Conservation (phyloP, 1,140 invertebrate genomes). For the Tetragonula clypearis region DNA sequence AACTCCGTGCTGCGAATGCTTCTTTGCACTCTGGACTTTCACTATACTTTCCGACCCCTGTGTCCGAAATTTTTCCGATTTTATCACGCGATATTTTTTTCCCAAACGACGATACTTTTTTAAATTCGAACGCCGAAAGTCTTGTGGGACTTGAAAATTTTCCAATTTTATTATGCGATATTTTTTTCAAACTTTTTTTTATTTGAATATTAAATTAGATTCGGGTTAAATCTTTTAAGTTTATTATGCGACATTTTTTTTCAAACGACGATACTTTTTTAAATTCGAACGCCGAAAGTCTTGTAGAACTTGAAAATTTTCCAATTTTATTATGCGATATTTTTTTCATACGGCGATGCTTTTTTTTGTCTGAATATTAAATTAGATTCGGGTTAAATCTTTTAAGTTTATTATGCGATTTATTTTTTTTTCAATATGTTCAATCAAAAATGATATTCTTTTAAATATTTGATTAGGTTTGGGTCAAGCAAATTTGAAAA, state of each 20-base stretch:
- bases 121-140: background rate
- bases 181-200: background rate
- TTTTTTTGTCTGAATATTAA: no score
- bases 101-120: background rate
- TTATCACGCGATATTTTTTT: background rate
- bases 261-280: background rate
- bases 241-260: background rate
- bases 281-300: background rate
- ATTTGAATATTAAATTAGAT: no score
- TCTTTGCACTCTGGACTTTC: background rate
- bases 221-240: no score
- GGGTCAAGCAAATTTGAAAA: background rate
- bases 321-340: no score
- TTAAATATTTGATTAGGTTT: no score
- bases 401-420: background rate
- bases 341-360: background rate
- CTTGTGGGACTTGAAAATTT: background rate
- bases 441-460: background rate
- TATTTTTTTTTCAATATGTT: background rate
- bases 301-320: background rate
- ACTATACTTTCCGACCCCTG: background rate
- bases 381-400: background rate
- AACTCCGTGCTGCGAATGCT: constrained; percentile 36
- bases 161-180: no score
- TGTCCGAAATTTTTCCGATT: background rate